phyloP scores from a whole-genome alignment of 1,140 invertebrate genomes.

The Bombus breviceps region DNA sequence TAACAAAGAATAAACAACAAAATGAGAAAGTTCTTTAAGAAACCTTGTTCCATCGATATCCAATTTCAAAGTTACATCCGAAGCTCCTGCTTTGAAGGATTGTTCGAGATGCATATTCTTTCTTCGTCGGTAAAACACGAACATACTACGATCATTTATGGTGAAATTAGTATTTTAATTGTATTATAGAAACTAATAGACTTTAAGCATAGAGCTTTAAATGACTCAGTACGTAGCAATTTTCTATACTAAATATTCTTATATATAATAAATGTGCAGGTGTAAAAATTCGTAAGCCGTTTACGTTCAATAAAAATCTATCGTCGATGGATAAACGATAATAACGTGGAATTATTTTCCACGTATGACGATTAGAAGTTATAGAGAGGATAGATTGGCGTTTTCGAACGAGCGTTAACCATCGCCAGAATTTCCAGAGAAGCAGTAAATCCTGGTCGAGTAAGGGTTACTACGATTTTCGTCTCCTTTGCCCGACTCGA shows the following conservation, averaged over 20 bases:
- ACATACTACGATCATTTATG: too few species aligned
- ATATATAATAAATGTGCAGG: not conserved
- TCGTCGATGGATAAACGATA: not conserved
- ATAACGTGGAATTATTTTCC: not conserved
- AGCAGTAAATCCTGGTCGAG: slow-evolving; percentile 58
- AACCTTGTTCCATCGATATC: not conserved
- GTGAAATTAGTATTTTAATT: too few species aligned
- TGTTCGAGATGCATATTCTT: not conserved
- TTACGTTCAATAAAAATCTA: not conserved
- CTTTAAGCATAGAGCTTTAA: too few species aligned
- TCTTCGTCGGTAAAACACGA: too few species aligned
- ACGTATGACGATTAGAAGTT: not conserved
- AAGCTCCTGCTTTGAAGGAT: too few species aligned
- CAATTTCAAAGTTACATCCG: not conserved
- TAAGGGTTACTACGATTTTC: slow-evolving; percentile 57
- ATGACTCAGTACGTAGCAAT: too few species aligned
- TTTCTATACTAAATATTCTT: too few species aligned
- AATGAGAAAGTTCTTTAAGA: not conserved
- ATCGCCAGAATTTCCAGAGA: slow-evolving; percentile 32
- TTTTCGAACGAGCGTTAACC: slow-evolving; percentile 52
- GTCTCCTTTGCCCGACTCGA: slow-evolving; percentile 32
- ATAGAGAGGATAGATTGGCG: not conserved
- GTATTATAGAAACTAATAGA: too few species aligned
- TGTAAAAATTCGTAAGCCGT: not conserved
- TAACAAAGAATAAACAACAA: too few species aligned